Evolutionary conservation across 2,888 invertebrate genomes (phyloP).

Genomic region (Meta bourneti): DNA sequence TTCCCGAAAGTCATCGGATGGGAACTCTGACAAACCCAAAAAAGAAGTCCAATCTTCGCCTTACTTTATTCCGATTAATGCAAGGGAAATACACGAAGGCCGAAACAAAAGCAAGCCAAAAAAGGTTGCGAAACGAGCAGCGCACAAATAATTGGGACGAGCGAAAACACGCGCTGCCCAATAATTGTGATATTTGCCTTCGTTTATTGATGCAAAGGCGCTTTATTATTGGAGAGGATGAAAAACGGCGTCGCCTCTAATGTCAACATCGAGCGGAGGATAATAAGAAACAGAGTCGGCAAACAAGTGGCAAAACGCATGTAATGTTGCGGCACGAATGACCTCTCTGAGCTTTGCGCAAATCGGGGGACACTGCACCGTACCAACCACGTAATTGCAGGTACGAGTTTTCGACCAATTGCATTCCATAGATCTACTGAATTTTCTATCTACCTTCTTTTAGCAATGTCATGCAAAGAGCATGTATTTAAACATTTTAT

Average conservation of each 20-base stretch:
- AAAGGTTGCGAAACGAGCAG: not conserved
- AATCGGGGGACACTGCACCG: not conserved
- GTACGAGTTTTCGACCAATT: not conserved
- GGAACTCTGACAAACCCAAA: too few relatives aligned
- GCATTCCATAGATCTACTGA: too few relatives aligned
- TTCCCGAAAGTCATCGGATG: too few relatives aligned
- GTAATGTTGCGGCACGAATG: constrained; percentile 29
- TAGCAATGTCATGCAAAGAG: too few relatives aligned
- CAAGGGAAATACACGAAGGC: not conserved
- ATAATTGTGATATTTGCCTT: not conserved
- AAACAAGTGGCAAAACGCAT: constrained; percentile 35
- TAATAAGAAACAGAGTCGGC: constrained; percentile 3
- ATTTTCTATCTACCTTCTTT: too few relatives aligned
- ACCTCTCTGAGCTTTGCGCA: constrained; percentile 13
- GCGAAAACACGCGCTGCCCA: not conserved
- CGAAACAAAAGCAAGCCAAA: not conserved
- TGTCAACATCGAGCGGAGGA: constrained; percentile 40
- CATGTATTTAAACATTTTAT: too few relatives aligned
- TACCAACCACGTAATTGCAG: not conserved
- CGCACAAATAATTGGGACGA: not conserved
- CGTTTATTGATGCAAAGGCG: not conserved
- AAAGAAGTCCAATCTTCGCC: not conserved
- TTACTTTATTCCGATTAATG: not conserved
- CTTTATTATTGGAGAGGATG: not conserved
- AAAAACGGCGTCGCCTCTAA: constrained; percentile 31